Evolutionary conservation across 1,140 invertebrate genomes (phyloP).

Genomic region (Thereuonema tuberculata): DNA sequence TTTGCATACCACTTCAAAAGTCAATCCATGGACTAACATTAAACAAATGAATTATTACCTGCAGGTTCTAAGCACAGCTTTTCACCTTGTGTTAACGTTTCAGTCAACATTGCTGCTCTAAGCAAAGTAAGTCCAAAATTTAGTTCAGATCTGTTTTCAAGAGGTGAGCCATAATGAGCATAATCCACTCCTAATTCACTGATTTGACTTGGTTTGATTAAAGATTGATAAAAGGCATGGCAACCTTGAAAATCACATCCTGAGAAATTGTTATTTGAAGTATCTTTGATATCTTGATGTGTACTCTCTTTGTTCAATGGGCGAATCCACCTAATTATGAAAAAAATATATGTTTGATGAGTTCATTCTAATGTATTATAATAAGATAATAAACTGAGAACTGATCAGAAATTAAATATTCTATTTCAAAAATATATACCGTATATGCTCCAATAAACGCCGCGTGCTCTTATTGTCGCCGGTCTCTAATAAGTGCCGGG

Average conservation of each 20-base stretch:
- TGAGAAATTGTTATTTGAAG: not conserved
- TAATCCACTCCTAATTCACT: not conserved
- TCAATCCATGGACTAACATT: too few species aligned
- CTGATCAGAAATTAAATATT: too few species aligned
- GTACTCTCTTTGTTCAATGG: not conserved
- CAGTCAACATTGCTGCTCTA: not conserved
- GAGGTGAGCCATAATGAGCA: not conserved
- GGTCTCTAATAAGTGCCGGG: too few species aligned
- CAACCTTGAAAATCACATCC: not conserved
- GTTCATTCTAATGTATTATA: too few species aligned
- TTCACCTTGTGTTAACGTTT: not conserved
- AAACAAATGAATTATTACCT: too few species aligned
- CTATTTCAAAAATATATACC: too few species aligned
- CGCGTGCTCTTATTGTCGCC: too few species aligned
- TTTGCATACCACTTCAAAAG: too few species aligned
- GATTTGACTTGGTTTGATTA: not conserved
- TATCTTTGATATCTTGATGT: not conserved
- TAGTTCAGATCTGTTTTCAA: not conserved
- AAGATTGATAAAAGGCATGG: not conserved
- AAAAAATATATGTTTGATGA: not conserved
- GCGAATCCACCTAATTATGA: not conserved
- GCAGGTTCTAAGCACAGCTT: not conserved
- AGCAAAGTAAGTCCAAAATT: not conserved
- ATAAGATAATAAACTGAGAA: too few species aligned
- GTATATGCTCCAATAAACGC: too few species aligned